Evolutionary conservation across 2,113 vertebrate genomes (phyloP), one percentile per base, ranked within the genome.

Genomic region (Platysteira castanea): DNA sequence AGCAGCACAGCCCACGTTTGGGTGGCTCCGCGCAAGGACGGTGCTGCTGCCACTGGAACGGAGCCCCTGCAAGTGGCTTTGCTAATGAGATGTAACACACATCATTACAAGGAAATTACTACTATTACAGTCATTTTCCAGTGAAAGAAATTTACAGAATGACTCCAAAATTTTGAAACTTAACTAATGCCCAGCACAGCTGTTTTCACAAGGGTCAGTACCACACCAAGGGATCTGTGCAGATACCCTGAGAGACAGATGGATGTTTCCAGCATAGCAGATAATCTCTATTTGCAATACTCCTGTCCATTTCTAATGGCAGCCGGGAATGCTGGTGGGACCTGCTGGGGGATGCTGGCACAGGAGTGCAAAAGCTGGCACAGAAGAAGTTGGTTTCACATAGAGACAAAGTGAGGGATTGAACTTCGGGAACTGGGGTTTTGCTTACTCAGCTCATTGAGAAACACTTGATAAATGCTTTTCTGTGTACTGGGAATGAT

Each of bases 151-250:
- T 65, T 42, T 52, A 63, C 2, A 1, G 30, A 67, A 67, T 31
- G 7, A 61, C 75, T 88, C 35, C 8, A 35, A 68, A 80, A 91
- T 56, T 41, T 35, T 67, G 46, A 28, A 84, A 75, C n/a, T 27
- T 79, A 76, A 63, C 63, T 93, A 68, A 69, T 52, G 54, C 15
- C 30, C 75, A 91, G 68, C 35, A 41, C 76, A 84, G 63, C 57
- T 54, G 44, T 56, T 89, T 76, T 24, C n/a, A 11, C 44, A 30
- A 35, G 57, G 67, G 39, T 39, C 63, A 44, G 33, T 46, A 49
- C 33, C 33, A 64, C 49, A 37, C 13, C 33, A 68, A 68, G 30
- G 1, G 2, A 44, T 57, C 12, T 5, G 2, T 1, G 1, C 0
- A 6, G 74, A 44, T 7, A 67, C 31, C 35, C 39, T 21, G 31